These are phyloP conservation scores for Tetrapedia diversipes DNA, from an alignment of 2,888 invertebrate species.

Conservation along the genomic window DNA sequence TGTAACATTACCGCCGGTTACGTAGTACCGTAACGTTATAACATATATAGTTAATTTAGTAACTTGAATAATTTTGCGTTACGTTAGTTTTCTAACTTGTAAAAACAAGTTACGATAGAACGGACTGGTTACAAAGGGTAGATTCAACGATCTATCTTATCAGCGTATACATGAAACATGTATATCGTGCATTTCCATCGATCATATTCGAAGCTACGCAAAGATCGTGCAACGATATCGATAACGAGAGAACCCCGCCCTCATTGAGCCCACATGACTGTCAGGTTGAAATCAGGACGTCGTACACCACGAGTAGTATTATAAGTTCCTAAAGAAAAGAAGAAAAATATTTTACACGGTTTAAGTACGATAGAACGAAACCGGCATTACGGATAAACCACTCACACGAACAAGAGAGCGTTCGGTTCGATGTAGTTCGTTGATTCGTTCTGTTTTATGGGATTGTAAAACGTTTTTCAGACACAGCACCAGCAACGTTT, in stretches of 20 bases:
- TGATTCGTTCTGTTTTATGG: conserved; percentile 55
- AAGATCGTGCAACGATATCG: background rate
- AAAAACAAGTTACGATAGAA: background rate
- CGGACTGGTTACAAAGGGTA: background rate
- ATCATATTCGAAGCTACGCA: conserved; percentile 22
- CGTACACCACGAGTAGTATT: conserved; percentile 79
- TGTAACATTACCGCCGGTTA: conserved; percentile 20
- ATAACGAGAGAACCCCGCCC: background rate
- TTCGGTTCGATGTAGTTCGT: conserved; percentile 53
- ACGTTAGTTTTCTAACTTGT: conserved; percentile 6
- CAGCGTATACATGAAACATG: background rate
- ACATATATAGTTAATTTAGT: conserved; percentile 25
- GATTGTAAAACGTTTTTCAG: conserved; percentile 48
- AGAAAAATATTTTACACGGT: conserved; percentile 56
- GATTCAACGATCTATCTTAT: conserved; percentile 6
- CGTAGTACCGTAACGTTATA: conserved; percentile 17
- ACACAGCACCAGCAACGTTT: conserved; percentile 41
- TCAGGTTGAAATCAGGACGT: conserved; percentile 55
- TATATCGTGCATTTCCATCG: background rate
- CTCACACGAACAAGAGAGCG: conserved; percentile 43
- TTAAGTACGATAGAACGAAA: conserved; percentile 55
- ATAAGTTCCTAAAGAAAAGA: conserved; percentile 78
- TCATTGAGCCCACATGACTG: conserved; percentile 42
- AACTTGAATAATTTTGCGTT: conserved; percentile 26
- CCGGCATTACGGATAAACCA: conserved; percentile 47